Evolutionary conservation across 2,113 vertebrate genomes (phyloP), one percentile per base, ranked within the genome.

Genomic region (Sylvicapra grimmia): DNA sequence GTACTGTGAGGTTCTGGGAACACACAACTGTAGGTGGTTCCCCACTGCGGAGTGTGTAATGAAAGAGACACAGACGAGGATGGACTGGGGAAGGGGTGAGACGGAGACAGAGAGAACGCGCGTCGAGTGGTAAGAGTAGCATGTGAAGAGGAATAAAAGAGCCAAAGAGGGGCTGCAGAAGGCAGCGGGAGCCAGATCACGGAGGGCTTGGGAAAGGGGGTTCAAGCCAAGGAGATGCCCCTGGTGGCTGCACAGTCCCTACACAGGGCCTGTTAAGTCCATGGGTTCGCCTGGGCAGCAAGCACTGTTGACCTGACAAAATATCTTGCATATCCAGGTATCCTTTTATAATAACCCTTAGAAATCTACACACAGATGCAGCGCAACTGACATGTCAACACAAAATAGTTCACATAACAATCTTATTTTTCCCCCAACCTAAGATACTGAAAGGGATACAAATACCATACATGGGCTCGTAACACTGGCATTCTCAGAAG

Each of bases 51-150:
- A 14, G 61, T 56, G 27, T 19, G 31, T 53, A 13, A 33, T 13
- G 21, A 94, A 10, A 7, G 47, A 27, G 56, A 12, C 19, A 80
- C 44, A 92, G 82, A 58, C 0, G 23, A 36, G 54, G 53, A 36
- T 5, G 29, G 79, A 3, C 29, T 6, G 29, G 9, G 79, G 44
- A 49, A 11, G 51, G 3, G 53, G 5, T 15, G 12, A 77, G 23
- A 3, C 0, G 6, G 13, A 33, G 68, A 51, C 1, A 5, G n/a
- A 8, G 68, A 6, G 31, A 12, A 40, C 1, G 0, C 0, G 14
- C 1, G 8, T 11, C 14, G 1, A 10, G 21, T 3, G 3, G 11
- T 3, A 13, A 54, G 31, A 83, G 12, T 1, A 5, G 29, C 2
- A 23, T 2, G 31, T 16, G 27, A 77, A 18, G 23, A 40, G 23